A percentile compares a stretch with the other conserved stretches of the same genome.
Evolutionary conservation across 1,140 invertebrate genomes (phyloP).

Genomic region (Zaprionus camerounensis): DNA sequence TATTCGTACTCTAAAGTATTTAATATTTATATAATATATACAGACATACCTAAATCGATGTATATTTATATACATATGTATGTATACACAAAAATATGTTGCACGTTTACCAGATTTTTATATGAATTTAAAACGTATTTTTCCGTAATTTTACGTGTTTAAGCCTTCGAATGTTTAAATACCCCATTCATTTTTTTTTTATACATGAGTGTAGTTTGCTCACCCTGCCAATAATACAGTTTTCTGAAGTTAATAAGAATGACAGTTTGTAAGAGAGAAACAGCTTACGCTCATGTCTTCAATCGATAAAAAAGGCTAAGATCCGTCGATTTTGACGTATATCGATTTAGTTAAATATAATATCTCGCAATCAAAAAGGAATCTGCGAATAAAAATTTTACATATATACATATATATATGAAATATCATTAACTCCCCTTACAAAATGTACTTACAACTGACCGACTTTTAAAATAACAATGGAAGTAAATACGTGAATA

Average conservation of each 20-base stretch:
- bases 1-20: constrained; percentile 3
- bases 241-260: constrained; percentile 17
- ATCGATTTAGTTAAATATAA: constrained; percentile 6
- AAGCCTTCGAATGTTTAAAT: constrained; percentile 29
- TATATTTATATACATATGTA: constrained; percentile 17
- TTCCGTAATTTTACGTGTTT: constrained; percentile 27
- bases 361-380: neutral
- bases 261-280: neutral
- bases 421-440: constrained; percentile 7
- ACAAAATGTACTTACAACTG: constrained; percentile 13
- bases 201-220: neutral
- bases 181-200: neutral
- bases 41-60: constrained; percentile 15
- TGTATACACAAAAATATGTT: constrained; percentile 50
- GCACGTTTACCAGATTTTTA: constrained; percentile 56
- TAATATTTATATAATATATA: constrained; percentile 9
- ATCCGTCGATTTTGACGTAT: constrained; percentile 10
- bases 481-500: constrained; percentile 16
- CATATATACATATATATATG: neutral
- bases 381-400: neutral
- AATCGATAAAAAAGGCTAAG: neutral
- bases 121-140: constrained; percentile 43
- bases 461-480: constrained; percentile 27
- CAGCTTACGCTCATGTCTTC: neutral
- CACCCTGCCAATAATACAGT: constrained; percentile 26